These are phyloP conservation scores for Peromyscus maniculatus DNA, from an alignment of 2,113 vertebrate species.

Conservation along the genomic window DNA sequence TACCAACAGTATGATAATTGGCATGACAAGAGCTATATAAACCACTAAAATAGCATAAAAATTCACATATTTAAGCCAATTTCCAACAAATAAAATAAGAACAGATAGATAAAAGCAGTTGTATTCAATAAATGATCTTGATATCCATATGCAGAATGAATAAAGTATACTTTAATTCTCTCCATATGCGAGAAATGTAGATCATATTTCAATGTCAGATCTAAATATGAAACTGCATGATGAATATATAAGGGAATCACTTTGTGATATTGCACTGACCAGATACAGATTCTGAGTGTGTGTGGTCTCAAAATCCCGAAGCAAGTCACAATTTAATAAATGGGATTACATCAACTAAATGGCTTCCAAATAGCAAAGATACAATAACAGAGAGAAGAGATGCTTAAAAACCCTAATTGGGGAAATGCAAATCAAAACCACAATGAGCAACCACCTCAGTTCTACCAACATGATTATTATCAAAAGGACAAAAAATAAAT, in stretches of 20 bases:
- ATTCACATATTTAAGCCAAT: background rate
- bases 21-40: background rate
- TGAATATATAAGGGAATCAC: background rate
- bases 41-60: background rate
- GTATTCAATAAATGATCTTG: background rate
- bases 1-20: background rate
- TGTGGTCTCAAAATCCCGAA: background rate
- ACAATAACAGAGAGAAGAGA: background rate
- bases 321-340: background rate
- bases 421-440: background rate
- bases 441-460: background rate
- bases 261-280: background rate
- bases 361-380: background rate
- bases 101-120: background rate
- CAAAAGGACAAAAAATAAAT: background rate
- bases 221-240: background rate
- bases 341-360: background rate
- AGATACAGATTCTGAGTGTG: background rate
- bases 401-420: background rate
- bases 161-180: background rate
- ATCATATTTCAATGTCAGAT: background rate
- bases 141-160: background rate
- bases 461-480: background rate
- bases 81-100: background rate
- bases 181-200: background rate